phyloP scores from a whole-genome alignment of 2,888 invertebrate species.

The Gnatocerus cornutus region DNA sequence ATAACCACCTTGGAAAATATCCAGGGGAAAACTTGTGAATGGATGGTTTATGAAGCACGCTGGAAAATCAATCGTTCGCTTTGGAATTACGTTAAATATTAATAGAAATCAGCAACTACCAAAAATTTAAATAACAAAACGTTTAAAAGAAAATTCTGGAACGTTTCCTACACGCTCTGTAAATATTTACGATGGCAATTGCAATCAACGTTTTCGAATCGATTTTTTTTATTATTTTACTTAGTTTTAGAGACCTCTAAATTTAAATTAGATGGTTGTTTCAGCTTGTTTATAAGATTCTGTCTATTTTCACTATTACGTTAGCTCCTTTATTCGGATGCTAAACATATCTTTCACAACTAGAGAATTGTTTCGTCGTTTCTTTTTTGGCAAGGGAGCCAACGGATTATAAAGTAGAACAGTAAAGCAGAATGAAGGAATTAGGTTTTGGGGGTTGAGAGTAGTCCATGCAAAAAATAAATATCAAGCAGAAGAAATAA shows the following conservation, averaged over 20 bases:
- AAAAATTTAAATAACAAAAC: conserved; percentile 17
- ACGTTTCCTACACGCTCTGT: conserved; percentile 7
- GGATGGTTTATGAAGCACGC: neutral
- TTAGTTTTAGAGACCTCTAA: conserved; percentile 19
- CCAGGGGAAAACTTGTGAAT: neutral
- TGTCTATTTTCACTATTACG: conserved; percentile 19
- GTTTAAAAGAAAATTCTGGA: neutral
- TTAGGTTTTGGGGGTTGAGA: neutral
- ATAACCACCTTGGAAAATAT: conserved; percentile 10
- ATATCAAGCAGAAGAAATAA: no score
- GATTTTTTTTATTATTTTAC: conserved; percentile 22
- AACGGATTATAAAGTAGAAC: conserved; percentile 1
- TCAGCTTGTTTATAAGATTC: conserved; percentile 6
- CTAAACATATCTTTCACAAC: conserved; percentile 20
- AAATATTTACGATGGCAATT: conserved; percentile 15
- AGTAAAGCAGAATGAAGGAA: conserved; percentile 1
- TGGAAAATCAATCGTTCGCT: no score
- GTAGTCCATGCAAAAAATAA: no score
- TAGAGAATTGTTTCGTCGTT: conserved; percentile 20
- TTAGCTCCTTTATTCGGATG: conserved; percentile 14
- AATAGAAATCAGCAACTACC: conserved; percentile 3
- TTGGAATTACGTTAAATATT: conserved; percentile 2
- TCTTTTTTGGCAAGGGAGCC: conserved; percentile 12
- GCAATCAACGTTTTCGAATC: conserved; percentile 8
- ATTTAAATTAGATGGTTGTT: conserved; percentile 24